These are phyloP conservation scores for Oscheius sp. DNA, from an alignment of 2,888 invertebrate genomes.

Conservation along the genomic window DNA sequence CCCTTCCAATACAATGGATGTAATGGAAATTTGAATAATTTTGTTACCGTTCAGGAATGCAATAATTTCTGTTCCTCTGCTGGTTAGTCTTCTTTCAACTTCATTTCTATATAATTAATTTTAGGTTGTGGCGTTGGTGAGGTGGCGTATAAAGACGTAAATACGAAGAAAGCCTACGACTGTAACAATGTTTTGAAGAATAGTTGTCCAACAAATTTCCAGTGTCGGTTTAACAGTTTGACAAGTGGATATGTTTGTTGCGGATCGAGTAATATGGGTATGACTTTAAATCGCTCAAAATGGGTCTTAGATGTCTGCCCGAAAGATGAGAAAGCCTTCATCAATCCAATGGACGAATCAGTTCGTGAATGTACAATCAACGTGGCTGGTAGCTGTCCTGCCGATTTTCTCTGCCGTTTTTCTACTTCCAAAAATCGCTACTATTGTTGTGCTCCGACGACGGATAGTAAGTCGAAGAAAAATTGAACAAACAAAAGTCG, in stretches of 20 bases:
- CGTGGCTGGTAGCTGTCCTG: slow-evolving; percentile 63
- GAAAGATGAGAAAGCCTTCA: slow-evolving; percentile 49
- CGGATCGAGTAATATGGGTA: slow-evolving; percentile 59
- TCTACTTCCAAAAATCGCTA: slow-evolving; percentile 59
- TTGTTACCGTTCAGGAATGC: slow-evolving; percentile 58
- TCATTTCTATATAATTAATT: not conserved
- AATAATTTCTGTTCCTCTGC: slow-evolving; percentile 66
- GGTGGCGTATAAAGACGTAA: slow-evolving; percentile 63
- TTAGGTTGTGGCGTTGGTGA: slow-evolving; percentile 63
- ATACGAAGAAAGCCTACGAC: slow-evolving; percentile 52
- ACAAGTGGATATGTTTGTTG: slow-evolving; percentile 64
- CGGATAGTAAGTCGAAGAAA: slow-evolving; percentile 51
- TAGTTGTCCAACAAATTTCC: slow-evolving; percentile 64
- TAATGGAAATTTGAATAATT: slow-evolving; percentile 62
- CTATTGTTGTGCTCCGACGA: slow-evolving; percentile 65
- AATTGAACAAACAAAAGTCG: not conserved
- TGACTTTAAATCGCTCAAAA: not conserved
- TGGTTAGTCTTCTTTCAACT: slow-evolving; percentile 32
- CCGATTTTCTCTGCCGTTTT: slow-evolving; percentile 65
- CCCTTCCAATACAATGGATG: slow-evolving; percentile 65
- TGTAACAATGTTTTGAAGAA: slow-evolving; percentile 56
- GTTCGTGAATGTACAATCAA: slow-evolving; percentile 65
- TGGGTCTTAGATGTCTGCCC: slow-evolving; percentile 58
- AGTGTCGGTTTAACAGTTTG: slow-evolving; percentile 59
- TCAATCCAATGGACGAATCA: slow-evolving; percentile 58